Base-by-base conservation (phyloP, 2,888 invertebrate species). In the Nomada ruficornis region DNA sequence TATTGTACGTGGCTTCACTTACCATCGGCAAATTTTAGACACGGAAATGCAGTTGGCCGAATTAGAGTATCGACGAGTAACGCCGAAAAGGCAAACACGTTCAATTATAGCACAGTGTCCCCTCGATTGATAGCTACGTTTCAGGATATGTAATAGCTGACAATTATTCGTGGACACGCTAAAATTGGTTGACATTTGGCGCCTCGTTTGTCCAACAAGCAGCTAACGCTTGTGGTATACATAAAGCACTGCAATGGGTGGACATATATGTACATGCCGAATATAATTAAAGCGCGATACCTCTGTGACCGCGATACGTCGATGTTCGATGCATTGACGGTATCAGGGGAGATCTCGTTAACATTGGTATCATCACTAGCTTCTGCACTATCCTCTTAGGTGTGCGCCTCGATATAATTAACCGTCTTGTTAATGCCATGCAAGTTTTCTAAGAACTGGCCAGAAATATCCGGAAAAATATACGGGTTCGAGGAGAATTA, bases 161-260 rank as follows among this genome's bases (percentile, higher is more conserved):
- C 10, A 10, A 20, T 44, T 23, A 10, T 20, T 42, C 29, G 18
- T 18, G 20, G 54, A 20, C 57, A 13, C n/a, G 42, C 15, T 72
- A 73, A 81, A 69, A 64, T 65, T 73, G 50, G 69, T 73, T 80
- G 73, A 68, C 59, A 68, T 60, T 81, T 79, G 69, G 44, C 47
- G 29, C 23, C 44, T 52, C 60, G 55, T 79, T 69, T 80, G 64
- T 68, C 47, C 42, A 64, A 29, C 72, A 36, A 55, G 15, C 29
- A 23, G 7, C 55, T 42, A 68, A 44, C 18, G 11, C 55, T 50
- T 55, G 52, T 60, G 36, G 15, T 23, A 36, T 42, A 13, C 52
- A 68, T 63, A 29, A 15, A 63, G n/a, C 44, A 10, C 26, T n/a
- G 47, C 13, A 47, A 23, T 44, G 42, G 5, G 13, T 23, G 18